Evolutionary conservation across 2,113 vertebrate genomes (phyloP).

Genomic region (Numenius arquata): DNA sequence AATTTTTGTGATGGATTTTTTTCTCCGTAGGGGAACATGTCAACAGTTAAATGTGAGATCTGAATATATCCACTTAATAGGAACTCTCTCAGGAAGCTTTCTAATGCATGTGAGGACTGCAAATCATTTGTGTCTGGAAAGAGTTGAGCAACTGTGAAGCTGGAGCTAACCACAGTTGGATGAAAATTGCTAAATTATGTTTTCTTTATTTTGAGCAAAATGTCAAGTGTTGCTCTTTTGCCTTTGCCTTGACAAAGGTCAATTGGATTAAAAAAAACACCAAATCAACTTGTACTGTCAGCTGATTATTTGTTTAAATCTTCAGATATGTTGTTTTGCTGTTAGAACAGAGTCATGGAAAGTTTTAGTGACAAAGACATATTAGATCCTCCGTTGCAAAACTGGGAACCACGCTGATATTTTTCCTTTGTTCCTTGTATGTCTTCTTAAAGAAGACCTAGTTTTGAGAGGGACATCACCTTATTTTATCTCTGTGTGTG

Average conservation of each 20-base stretch:
- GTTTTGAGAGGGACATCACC: background rate
- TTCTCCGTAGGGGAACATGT: background rate
- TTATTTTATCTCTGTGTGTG: background rate
- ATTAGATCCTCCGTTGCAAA: background rate
- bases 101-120: constrained; percentile 23
- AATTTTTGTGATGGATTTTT: background rate
- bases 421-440: background rate
- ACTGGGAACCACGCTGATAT: background rate
- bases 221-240: constrained; percentile 68
- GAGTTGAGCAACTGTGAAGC: constrained; percentile 61
- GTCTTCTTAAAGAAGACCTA: background rate
- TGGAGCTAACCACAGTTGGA: constrained; percentile 22
- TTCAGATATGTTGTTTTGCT: constrained; percentile 49
- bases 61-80: constrained; percentile 25
- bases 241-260: constrained; percentile 70
- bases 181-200: constrained; percentile 61
- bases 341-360: constrained; percentile 26
- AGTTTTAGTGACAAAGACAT: constrained; percentile 10
- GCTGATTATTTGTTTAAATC: constrained; percentile 50
- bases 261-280: constrained; percentile 26
- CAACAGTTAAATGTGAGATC: constrained; percentile 23
- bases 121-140: constrained; percentile 59
- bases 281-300: constrained; percentile 15
- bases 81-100: constrained; percentile 8
- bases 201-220: constrained; percentile 70